A percentile compares a stretch with the other conserved stretches of the same genome.
Evolutionary conservation across 1,140 invertebrate species (phyloP).

Genomic region (Muscidifurax raptorellus): DNA sequence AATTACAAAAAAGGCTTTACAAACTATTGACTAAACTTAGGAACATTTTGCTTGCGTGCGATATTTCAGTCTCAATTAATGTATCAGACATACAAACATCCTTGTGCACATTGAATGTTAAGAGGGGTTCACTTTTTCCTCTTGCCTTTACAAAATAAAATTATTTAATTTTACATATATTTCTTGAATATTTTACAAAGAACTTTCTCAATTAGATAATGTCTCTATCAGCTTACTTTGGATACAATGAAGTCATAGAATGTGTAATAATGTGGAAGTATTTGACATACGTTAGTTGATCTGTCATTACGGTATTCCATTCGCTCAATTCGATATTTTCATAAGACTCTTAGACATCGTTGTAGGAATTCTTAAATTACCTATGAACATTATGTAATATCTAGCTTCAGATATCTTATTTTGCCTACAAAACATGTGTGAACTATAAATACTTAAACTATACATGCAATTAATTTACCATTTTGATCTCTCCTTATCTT

Average conservation of each 20-base stretch:
- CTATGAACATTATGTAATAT: too few relatives aligned
- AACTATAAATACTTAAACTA: too few relatives aligned
- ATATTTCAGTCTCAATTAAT: conserved; percentile 97
- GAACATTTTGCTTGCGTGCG: conserved; percentile 97
- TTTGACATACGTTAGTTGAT: conserved; percentile 99
- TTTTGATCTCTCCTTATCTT: too few relatives aligned
- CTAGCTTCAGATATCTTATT: too few relatives aligned
- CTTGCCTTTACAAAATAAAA: conserved; percentile 79
- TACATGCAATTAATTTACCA: too few relatives aligned
- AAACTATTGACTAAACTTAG: conserved; percentile 76
- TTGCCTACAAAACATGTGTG: too few relatives aligned
- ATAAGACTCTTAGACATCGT: conserved; percentile 90
- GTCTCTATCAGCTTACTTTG: conserved; percentile 81
- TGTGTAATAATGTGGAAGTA: conserved; percentile 98
- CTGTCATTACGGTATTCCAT: conserved; percentile 95
- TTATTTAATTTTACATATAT: background rate
- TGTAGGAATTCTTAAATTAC: conserved; percentile 99
- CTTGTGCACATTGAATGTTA: conserved; percentile 98
- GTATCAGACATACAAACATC: conserved; percentile 97
- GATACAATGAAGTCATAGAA: conserved; percentile 99
- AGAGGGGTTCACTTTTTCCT: conserved; percentile 99
- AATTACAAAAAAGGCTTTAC: conserved; percentile 13
- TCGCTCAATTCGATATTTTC: conserved; percentile 98
- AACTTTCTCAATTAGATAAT: background rate
- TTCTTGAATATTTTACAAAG: background rate